Percentiles rank a stretch among this genome's conserved stretches.
These are phyloP conservation scores for Capreolus pygargus DNA, from an alignment of 2,113 vertebrate genomes.

Conservation along the genomic window DNA sequence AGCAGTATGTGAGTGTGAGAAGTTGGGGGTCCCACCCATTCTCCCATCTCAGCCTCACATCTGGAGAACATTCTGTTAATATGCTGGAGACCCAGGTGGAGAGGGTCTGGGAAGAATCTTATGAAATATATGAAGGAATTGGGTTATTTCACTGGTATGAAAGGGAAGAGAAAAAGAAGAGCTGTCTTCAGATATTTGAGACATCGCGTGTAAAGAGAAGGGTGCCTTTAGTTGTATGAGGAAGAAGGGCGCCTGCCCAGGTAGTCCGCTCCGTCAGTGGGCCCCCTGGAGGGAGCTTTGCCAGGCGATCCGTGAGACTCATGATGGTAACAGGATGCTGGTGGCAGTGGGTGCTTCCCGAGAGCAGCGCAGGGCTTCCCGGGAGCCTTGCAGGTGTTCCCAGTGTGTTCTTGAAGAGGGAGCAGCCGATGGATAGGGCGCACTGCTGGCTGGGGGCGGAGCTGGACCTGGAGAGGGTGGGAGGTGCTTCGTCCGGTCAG, in stretches of 20 bases:
- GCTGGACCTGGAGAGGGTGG: rapidly evolving
- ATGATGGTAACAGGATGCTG: no score
- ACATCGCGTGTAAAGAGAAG: neutral
- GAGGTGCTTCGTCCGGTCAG: rapidly evolving
- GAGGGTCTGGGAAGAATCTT: neutral
- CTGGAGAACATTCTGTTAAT: neutral
- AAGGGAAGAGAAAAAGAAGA: rapidly evolving
- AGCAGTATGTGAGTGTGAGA: neutral
- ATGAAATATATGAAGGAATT: rapidly evolving
- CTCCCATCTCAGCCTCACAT: neutral
- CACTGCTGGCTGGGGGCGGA: rapidly evolving
- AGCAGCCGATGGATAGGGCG: rapidly evolving
- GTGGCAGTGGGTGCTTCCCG: rapidly evolving
- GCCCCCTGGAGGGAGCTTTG: rapidly evolving
- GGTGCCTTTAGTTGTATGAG: rapidly evolving
- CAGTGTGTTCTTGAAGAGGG: neutral
- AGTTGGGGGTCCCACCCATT: rapidly evolving
- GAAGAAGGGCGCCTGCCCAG: neutral
- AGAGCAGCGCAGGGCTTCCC: rapidly evolving
- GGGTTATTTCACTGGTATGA: rapidly evolving
- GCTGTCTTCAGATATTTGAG: rapidly evolving
- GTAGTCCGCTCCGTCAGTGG: rapidly evolving
- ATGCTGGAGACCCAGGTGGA: rapidly evolving
- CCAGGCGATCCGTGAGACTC: rapidly evolving
- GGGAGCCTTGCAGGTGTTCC: rapidly evolving